These are phyloP conservation scores for Mystacides longicornis DNA, from an alignment of 2,888 invertebrate genomes.

Conservation along the genomic window DNA sequence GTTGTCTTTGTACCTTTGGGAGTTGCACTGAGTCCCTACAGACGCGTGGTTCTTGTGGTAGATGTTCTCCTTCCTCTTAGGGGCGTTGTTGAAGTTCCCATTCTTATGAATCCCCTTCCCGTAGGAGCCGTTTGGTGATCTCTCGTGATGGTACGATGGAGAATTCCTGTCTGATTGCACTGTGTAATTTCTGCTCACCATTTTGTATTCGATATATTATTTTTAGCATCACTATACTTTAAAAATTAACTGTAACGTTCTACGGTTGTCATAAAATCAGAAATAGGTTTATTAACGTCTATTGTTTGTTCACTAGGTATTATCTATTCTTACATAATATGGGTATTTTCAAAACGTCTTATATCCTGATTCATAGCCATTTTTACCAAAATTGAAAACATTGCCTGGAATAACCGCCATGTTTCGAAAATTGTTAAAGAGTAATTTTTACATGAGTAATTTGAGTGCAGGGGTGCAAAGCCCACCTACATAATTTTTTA, in stretches of 20 bases:
- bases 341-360: no score
- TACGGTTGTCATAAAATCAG: background rate
- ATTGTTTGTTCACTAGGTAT: no score
- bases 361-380: no score
- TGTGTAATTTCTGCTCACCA: constrained; percentile 48
- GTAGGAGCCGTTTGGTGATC: constrained; percentile 14
- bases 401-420: no score
- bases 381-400: no score
- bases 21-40: constrained; percentile 23
- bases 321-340: no score
- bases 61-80: constrained; percentile 23
- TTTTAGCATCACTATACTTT: background rate
- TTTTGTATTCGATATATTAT: constrained; percentile 29
- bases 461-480: no score
- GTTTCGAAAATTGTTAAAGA: no score
- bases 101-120: constrained; percentile 6
- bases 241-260: background rate
- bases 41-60: constrained; percentile 24
- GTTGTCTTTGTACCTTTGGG: background rate
- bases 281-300: no score
- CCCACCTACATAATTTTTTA: background rate
- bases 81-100: constrained; percentile 11
- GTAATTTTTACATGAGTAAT: no score
- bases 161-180: constrained; percentile 27
- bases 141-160: constrained; percentile 18